Conservation (phyloP, 1,140 invertebrate species). For the Acyrthosiphon pisum region DNA sequence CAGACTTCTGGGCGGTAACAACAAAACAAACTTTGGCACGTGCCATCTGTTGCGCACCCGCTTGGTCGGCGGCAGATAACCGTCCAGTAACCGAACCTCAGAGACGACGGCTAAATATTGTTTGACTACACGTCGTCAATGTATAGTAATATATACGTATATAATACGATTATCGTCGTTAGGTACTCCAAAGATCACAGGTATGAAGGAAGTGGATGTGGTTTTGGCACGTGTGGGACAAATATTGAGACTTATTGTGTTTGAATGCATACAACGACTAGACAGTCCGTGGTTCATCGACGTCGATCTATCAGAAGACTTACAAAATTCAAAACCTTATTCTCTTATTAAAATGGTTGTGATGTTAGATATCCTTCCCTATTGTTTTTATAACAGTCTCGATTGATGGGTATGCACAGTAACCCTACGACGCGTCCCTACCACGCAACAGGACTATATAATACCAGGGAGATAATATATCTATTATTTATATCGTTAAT, state of each 20-base stretch:
- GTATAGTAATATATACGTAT: neutral
- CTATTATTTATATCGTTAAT: too few relatives aligned
- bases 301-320: neutral
- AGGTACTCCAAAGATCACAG: neutral
- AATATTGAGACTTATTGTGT: neutral
- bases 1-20: neutral
- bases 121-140: neutral
- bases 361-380: neutral
- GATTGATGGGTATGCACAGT: neutral
- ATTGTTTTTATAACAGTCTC: neutral
- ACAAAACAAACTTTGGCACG: neutral
- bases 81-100: neutral
- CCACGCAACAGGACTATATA: too few relatives aligned
- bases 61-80: neutral
- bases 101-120: neutral
- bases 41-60: neutral
- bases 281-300: neutral
- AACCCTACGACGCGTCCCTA: too few relatives aligned
- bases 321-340: neutral
- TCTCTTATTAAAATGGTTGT: neutral
- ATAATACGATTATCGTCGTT: neutral
- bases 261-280: neutral
- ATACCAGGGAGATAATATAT: too few relatives aligned
- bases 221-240: neutral
- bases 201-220: neutral